phyloP scores from a whole-genome alignment of 2,797 vertebrate genomes.

The Molothrus ater region DNA sequence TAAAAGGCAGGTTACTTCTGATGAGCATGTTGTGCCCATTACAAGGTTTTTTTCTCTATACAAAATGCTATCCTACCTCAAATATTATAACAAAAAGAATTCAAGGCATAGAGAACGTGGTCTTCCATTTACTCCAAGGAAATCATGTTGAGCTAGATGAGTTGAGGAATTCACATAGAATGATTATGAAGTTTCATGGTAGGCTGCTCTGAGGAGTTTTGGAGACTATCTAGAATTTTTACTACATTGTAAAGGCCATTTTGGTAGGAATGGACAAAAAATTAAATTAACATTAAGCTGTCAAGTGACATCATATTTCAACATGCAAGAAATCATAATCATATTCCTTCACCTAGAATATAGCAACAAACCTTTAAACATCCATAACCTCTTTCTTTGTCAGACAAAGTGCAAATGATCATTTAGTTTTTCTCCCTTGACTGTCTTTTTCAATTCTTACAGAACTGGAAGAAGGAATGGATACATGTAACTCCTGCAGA shows the following conservation, averaged over 20 bases:
- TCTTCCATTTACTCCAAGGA: background rate
- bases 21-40: background rate
- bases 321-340: background rate
- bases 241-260: background rate
- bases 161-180: background rate
- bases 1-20: background rate
- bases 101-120: rapidly evolving
- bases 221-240: background rate
- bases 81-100: background rate
- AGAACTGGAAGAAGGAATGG: background rate
- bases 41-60: background rate
- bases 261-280: background rate
- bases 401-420: background rate
- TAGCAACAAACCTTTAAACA: background rate
- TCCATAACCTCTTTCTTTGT: background rate
- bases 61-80: background rate
- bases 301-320: background rate
- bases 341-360: background rate
- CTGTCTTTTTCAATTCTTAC: background rate
- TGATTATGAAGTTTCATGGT: background rate
- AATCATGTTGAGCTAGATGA: background rate
- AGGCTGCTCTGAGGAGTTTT: background rate
- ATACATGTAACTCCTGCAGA: background rate
- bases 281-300: background rate
- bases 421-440: background rate